Evolutionary conservation across 2,888 invertebrate species (phyloP), one percentile per base, ranked within the genome.

Genomic region (Cryptosula pallasiana): DNA sequence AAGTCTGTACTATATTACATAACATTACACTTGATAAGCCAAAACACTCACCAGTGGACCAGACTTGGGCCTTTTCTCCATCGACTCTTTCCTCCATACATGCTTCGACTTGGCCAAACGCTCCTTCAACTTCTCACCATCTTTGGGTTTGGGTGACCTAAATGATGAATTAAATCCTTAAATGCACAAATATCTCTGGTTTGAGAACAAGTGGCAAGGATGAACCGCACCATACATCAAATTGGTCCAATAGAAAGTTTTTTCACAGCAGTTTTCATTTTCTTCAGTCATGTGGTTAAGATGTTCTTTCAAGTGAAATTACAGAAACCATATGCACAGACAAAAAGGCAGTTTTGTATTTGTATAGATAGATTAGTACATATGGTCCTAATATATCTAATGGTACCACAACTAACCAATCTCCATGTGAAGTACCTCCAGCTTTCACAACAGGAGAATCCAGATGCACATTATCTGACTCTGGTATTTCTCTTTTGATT

Each of bases 51-150:
- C 63, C 32, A 63, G 13, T 9, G 63, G 63, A 34, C 63, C 63
- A 63, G 63, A 63, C 13, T 27, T 20, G 16, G 27, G 27, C 32
- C 32, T 63, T 32, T 63, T 63, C 34, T 63, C 63, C 63, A 63
- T 63, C 27, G 63, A 63, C 34, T 63, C 63, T n/a, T 63, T 63
- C 32, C 63, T 27, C 63, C 63, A 63, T 2, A 63, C 63, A 63
- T 63, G 29, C 32, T 63, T 63, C 5, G 63, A 27, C 3, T 32
- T 63, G n/a, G 32, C 32, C 32, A 63, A n/a, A 29, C 63, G 63
- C n/a, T 63, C 63, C n/a, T 32, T 27, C 63, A 63, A 32, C n/a
- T 63, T 63, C 63, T 63, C 63, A 13, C 32, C 63, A 63, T 63
- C 63, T 34, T 63, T 63, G 13, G 63, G 63, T 32, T 63, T 63